Evolutionary conservation across 2,888 invertebrate genomes (phyloP).

Genomic region (Myopa testacea): DNA sequence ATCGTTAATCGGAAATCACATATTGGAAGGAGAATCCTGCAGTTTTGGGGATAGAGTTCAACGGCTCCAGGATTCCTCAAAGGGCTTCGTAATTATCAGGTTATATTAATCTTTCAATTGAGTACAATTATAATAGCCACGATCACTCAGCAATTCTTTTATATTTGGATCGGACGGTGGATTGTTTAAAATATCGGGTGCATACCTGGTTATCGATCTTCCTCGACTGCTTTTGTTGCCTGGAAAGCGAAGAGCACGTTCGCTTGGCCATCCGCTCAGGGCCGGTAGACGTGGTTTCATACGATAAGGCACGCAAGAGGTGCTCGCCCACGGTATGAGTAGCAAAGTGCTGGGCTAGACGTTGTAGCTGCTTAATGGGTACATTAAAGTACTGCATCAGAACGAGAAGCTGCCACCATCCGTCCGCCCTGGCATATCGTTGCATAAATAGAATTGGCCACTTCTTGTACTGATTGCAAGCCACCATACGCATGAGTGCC

Average conservation of each 20-base stretch:
- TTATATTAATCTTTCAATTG: too few species aligned
- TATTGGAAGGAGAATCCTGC: too few species aligned
- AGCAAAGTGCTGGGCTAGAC: constrained; percentile 56
- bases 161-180: background rate
- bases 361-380: constrained; percentile 69
- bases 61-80: too few species aligned
- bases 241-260: constrained; percentile 47
- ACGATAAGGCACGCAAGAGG: constrained; percentile 60
- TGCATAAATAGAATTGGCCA: constrained; percentile 70
- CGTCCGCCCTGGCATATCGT: constrained; percentile 73
- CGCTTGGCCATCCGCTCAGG: constrained; percentile 47
- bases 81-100: too few species aligned
- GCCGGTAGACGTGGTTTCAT: constrained; percentile 47
- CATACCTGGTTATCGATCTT: constrained; percentile 18
- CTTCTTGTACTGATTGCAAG: constrained; percentile 51
- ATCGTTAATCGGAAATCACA: too few species aligned
- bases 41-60: too few species aligned
- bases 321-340: constrained; percentile 60
- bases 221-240: constrained; percentile 45
- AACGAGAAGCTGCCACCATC: constrained; percentile 79
- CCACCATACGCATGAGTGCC: constrained; percentile 61
- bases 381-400: constrained; percentile 79
- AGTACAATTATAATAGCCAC: too few species aligned
- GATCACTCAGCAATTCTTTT: background rate
- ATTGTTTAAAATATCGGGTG: background rate